Evolutionary conservation across 2,113 vertebrate genomes (phyloP).

Genomic region (Chlorodrepanis virens): DNA sequence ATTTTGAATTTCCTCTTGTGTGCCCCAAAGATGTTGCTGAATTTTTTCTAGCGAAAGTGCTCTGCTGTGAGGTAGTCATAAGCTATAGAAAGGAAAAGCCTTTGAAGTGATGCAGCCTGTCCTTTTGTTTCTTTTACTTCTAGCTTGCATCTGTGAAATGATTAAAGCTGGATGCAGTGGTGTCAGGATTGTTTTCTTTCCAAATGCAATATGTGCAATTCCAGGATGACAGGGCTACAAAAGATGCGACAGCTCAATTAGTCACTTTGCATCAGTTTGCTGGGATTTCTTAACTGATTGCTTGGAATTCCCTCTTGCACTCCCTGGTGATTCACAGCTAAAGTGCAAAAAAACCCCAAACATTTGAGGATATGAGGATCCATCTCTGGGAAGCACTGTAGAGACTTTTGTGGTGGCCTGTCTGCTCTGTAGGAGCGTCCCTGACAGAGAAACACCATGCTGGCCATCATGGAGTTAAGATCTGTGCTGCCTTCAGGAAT

Average conservation of each 20-base stretch:
- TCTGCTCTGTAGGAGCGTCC: neutral
- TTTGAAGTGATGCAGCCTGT: neutral
- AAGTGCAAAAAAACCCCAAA: neutral
- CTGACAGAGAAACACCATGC: rapidly evolving
- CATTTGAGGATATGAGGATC: neutral
- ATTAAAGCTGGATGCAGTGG: neutral
- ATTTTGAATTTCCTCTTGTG: neutral
- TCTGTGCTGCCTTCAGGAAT: constrained; percentile 22
- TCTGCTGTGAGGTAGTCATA: neutral
- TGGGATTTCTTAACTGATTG: neutral
- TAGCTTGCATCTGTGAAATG: neutral
- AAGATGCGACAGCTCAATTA: constrained; percentile 14
- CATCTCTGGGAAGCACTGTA: neutral
- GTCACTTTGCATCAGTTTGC: constrained; percentile 15
- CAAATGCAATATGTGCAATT: neutral
- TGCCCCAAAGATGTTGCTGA: neutral
- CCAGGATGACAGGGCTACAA: constrained; percentile 19
- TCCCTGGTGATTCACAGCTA: neutral
- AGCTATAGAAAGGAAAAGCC: neutral
- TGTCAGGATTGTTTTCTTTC: constrained; percentile 33
- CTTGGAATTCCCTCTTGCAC: neutral
- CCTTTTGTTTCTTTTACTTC: neutral
- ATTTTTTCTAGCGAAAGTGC: neutral
- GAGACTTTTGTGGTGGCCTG: neutral
- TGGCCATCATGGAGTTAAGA: constrained; percentile 18